Evolutionary conservation across 2,797 vertebrate species (phyloP).

Genomic region (Neosilurus hyrtlii): DNA sequence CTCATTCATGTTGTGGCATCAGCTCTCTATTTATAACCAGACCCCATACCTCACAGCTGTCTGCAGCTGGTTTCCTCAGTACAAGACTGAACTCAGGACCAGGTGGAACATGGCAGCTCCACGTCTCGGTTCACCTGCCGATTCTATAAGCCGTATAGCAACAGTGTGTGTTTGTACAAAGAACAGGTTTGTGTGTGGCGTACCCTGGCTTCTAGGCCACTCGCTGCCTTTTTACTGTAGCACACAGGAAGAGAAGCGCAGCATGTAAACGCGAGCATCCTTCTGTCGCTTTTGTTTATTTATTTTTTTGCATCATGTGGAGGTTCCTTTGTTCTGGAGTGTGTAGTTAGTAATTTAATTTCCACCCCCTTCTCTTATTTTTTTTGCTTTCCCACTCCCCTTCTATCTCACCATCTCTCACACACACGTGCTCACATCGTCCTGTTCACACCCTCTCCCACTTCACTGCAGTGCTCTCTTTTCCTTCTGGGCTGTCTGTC

Average conservation of each 20-base stretch:
- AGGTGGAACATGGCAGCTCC: neutral
- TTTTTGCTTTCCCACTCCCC: constrained; percentile 49
- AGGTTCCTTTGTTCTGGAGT: constrained; percentile 68
- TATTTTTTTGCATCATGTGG: constrained; percentile 24
- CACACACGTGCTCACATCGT: constrained; percentile 20
- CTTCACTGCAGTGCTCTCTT: constrained; percentile 69
- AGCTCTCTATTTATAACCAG: constrained; percentile 58
- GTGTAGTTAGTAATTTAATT: constrained; percentile 66
- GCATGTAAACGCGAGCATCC: constrained; percentile 58
- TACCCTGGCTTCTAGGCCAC: constrained; percentile 3
- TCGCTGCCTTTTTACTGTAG: constrained; percentile 46
- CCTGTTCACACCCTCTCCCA: constrained; percentile 54
- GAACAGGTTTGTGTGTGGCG: constrained; percentile 37
- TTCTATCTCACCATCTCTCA: neutral
- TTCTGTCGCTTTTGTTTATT: constrained; percentile 43
- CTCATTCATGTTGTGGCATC: constrained; percentile 48
- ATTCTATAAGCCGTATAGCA: constrained; percentile 37
- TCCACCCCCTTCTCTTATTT: constrained; percentile 56
- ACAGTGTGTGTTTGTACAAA: constrained; percentile 28
- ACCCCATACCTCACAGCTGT: constrained; percentile 42
- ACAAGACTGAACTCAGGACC: neutral
- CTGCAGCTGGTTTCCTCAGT: constrained; percentile 9
- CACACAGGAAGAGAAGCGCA: constrained; percentile 52
- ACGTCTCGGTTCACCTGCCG: constrained; percentile 34
- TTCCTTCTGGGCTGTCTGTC: constrained; percentile 68